Conservation (phyloP, 2,888 invertebrate genomes). For the Ophion ellenae region DNA sequence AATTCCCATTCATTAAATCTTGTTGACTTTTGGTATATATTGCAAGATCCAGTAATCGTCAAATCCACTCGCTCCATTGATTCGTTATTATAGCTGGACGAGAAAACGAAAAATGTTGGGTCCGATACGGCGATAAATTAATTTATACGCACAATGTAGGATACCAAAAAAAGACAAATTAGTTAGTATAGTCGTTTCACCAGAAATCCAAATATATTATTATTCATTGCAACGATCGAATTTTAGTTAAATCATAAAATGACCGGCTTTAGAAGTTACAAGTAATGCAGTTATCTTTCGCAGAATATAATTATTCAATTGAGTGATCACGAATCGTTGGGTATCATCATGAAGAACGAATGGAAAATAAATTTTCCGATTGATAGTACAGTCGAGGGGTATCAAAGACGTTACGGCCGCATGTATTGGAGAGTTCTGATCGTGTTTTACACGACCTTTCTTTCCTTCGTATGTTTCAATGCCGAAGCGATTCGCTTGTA, state of each 20-base stretch:
- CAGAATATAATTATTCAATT: neutral
- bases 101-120: constrained; percentile 2
- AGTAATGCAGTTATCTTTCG: too few relatives aligned
- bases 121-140: neutral
- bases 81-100: constrained; percentile 10
- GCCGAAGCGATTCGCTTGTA: constrained; percentile 48
- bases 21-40: constrained; percentile 38
- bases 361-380: neutral
- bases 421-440: neutral
- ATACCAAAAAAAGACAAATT: neutral
- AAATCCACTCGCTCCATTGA: constrained; percentile 21
- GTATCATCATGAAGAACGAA: neutral
- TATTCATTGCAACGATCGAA: neutral
- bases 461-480: constrained; percentile 39
- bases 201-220: neutral
- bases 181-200: neutral
- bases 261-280: neutral
- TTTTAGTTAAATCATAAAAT: neutral
- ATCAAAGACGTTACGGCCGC: neutral
- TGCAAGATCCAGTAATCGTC: constrained; percentile 9
- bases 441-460: constrained; percentile 37
- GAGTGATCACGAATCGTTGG: neutral
- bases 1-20: constrained; percentile 50
- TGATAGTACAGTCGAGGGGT: neutral
- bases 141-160: neutral